Evolutionary conservation across 1,140 invertebrate species (phyloP), one percentile per base, ranked within the genome.

Genomic region (Drosophila bocqueti): DNA sequence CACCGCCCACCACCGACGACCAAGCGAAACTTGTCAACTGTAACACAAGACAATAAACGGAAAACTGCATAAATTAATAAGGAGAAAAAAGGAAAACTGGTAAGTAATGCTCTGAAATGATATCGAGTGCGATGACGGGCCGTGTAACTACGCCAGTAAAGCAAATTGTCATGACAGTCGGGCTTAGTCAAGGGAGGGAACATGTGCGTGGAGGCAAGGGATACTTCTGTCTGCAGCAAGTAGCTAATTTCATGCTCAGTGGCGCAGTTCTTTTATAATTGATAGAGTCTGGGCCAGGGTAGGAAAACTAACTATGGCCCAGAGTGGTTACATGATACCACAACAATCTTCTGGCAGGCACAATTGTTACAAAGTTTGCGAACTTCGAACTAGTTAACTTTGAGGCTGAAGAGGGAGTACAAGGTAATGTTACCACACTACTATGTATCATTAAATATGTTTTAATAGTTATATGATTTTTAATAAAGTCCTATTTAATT

Each of bases 1-100:
- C 58, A 58, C 43, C 47, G 43, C 24, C 68, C 47, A 73, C 40
- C 63, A 50, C 42, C 43, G 34, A 43, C 16, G 18, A 62, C 40
- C 45, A 24, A 31, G 50, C 47, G 21, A 72, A 87, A 90, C 85
- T 78, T 89, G 84, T 89, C 85, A 89, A 89, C 84, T 90, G 85
- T 90, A 84, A 90, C 81, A 77, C 81, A 75, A 75, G 85, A 71
- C 84, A 84, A 84, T 87, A 77, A 78, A 81, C 84, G 46, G 64
- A 89, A 81, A 80, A 76, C 72, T 90, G 84, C 84, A 90, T 87
- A 89, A 89, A 89, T 89, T 89, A 90, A 90, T 89, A 90, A 69
- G 46, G 21, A 55, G 42, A 60, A 45, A 81, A 61, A 54, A 52
- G n/a, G 40, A 50, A 24, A 29, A 76, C 38, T 43, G 26, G 26